Evolutionary conservation across 2,888 invertebrate species (phyloP).

Genomic region (Meganola albula): DNA sequence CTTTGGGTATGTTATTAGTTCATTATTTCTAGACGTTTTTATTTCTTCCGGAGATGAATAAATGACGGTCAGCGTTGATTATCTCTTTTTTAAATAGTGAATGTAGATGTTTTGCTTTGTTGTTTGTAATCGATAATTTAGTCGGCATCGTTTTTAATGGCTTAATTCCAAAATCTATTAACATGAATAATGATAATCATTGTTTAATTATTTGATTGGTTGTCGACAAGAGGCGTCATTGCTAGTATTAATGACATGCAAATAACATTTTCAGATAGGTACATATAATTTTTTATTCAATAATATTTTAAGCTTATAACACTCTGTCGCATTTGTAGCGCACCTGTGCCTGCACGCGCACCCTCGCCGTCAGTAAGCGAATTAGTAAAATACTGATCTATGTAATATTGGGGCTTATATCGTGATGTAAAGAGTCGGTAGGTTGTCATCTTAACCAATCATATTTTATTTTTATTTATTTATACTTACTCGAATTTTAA

Average conservation of each 20-base stretch:
- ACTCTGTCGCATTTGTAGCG: conserved; percentile 29
- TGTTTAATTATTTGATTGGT: conserved; percentile 13
- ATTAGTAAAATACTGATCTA: conserved; percentile 54
- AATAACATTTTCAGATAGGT: neutral
- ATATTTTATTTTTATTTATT: no score
- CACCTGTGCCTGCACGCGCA: conserved; percentile 35
- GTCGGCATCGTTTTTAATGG: conserved; percentile 36
- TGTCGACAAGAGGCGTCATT: neutral
- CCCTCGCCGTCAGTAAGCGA: conserved; percentile 39
- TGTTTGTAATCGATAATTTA: conserved; percentile 33
- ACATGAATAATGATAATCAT: conserved; percentile 12
- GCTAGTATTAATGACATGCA: neutral
- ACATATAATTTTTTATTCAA: neutral
- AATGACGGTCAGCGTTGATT: conserved; percentile 55
- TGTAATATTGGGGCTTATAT: conserved; percentile 52
- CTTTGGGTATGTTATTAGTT: conserved; percentile 58
- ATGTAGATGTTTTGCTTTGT: conserved; percentile 35
- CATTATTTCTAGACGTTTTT: conserved; percentile 70
- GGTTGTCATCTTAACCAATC: no score
- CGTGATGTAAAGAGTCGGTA: conserved; percentile 55
- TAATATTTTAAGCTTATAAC: conserved; percentile 19
- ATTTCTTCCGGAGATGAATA: conserved; percentile 64
- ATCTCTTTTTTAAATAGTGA: conserved; percentile 35
- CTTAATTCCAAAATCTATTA: conserved; percentile 35
- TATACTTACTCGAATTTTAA: no score